Evolutionary conservation across 2,797 vertebrate species (phyloP).

Genomic region (Gorsachius magnificus): DNA sequence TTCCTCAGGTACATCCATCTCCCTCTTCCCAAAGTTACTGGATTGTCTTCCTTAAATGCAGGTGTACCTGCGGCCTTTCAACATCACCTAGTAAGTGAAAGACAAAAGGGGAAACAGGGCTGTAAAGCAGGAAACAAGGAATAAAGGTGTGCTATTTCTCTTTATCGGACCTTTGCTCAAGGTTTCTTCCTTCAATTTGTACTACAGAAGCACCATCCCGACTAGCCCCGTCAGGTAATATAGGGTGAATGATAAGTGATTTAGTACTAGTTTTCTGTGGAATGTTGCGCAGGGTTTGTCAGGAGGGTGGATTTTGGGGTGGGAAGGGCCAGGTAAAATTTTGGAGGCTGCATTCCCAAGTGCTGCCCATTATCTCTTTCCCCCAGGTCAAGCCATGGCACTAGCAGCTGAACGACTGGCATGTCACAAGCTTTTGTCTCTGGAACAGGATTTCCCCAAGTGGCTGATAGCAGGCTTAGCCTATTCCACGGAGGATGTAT

Average conservation of each 20-base stretch:
- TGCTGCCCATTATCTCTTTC: neutral
- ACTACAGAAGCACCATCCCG: neutral
- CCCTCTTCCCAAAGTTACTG: neutral
- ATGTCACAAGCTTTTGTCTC: conserved; percentile 26
- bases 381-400: neutral
- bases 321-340: neutral
- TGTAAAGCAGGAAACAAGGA: neutral
- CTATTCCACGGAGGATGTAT: neutral
- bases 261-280: neutral
- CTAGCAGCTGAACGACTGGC: neutral
- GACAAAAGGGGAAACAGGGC: neutral
- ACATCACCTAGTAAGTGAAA: neutral
- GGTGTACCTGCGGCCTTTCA: neutral
- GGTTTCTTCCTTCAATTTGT: neutral
- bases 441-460: conserved; percentile 21
- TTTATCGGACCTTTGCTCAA: neutral
- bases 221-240: neutral
- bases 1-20: neutral
- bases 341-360: neutral
- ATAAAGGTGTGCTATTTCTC: neutral
- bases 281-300: neutral
- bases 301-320: neutral
- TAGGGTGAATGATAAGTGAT: neutral
- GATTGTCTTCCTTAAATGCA: neutral
- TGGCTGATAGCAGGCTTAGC: conserved; percentile 11